Percentiles rank a stretch among this genome's conserved stretches.
phyloP scores from a whole-genome alignment of 37 sponge, comb jelly and placozoan genomes.

The Cliona cf. orientalis region DNA sequence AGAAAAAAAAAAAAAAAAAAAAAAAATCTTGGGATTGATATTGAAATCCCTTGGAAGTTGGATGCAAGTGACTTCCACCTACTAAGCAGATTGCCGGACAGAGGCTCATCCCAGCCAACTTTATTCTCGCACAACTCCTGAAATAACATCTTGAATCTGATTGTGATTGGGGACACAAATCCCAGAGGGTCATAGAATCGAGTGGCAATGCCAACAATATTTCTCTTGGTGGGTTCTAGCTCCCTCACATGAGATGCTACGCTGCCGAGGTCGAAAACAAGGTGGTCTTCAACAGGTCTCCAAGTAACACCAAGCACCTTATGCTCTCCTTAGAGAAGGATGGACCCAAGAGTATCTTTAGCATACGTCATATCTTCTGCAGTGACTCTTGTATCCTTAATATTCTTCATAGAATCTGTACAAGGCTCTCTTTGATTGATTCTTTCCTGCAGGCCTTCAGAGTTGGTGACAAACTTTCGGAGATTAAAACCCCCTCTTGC shows the following conservation, averaged over 20 bases:
- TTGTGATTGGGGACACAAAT: not conserved
- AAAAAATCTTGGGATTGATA: too few species aligned
- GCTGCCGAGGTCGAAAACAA: not conserved
- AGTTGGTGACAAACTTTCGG: too few species aligned
- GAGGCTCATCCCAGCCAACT: constrained; percentile 1
- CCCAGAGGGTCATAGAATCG: constrained; percentile 27
- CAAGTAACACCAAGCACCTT: constrained; percentile 2
- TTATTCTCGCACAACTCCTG: not conserved
- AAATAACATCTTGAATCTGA: too few species aligned
- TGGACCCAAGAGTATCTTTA: constrained; percentile 1
- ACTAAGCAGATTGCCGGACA: not conserved
- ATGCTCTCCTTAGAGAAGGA: not conserved
- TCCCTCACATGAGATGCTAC: not conserved
- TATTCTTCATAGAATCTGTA: too few species aligned
- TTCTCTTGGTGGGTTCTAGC: constrained; percentile 7
- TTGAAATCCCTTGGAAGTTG: too few species aligned
- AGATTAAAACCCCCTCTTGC: too few species aligned
- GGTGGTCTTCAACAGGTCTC: not conserved
- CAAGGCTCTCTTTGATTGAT: too few species aligned
- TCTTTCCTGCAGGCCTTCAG: too few species aligned
- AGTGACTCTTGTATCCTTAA: not conserved
- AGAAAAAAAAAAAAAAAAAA: too few species aligned
- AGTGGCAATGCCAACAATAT: not conserved
- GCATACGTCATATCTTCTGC: constrained; percentile 19
- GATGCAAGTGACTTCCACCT: not conserved